Conservation (phyloP, 2,797 vertebrate genomes). For the Coilia nasus region DNA sequence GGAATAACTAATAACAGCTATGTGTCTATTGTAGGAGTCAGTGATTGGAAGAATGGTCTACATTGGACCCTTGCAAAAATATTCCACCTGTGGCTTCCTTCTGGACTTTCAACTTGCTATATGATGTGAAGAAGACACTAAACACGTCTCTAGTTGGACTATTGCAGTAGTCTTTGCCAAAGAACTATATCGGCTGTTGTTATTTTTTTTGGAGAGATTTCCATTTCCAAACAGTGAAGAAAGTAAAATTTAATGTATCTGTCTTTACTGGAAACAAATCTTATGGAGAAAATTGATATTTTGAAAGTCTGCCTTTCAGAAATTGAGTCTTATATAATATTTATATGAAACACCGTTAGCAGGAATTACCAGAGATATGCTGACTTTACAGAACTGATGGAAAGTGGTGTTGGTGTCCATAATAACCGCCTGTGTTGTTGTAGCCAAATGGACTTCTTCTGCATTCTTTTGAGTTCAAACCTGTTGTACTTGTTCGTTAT, state of each 20-base stretch:
- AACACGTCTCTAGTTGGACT: background rate
- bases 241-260: background rate
- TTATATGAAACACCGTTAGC: background rate
- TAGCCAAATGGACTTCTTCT: background rate
- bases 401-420: background rate
- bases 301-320: conserved; percentile 3
- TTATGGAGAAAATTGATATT: background rate
- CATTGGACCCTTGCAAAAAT: background rate
- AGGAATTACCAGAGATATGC: background rate
- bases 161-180: background rate
- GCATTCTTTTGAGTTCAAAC: background rate
- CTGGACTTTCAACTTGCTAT: background rate
- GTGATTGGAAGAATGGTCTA: background rate
- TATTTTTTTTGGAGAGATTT: background rate
- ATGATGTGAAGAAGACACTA: background rate
- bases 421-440: background rate
- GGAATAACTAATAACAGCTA: background rate
- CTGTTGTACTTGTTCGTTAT: background rate
- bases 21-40: conserved; percentile 7
- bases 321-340: conserved; percentile 21
- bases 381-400: background rate
- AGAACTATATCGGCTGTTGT: background rate
- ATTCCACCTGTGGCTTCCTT: background rate
- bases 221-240: background rate
- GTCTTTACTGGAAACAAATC: background rate